Base-by-base conservation (phyloP, 2,113 vertebrate species). In the Trinectes maculatus region DNA sequence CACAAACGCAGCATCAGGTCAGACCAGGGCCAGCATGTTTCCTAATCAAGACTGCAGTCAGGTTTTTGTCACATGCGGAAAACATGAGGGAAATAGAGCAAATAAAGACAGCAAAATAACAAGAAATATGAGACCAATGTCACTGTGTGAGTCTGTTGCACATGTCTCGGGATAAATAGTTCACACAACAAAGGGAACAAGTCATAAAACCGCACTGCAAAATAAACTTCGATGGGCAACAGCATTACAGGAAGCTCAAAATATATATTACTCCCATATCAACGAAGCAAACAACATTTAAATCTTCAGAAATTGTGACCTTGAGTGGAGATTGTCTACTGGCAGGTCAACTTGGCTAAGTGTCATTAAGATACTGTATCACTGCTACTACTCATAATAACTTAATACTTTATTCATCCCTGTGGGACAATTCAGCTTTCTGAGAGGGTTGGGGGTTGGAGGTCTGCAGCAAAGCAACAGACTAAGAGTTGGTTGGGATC, bases 11-110 rank as follows among this genome's bases (percentile, higher is more conserved):
- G 2, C 1, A 12, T 26, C 19, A 22, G 56, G 12, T 49, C 18
- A 16, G 11, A 44, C 26, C 1, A 4, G 11, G n/a, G 22, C 12
- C 39, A 37, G 0, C 3, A 2, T 40, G 31, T 48, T 58, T 49
- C 47, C 21, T 55, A 31, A 49, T 31, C 34, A 70, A 25, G 52
- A 39, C 25, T 7, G 21, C 5, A 18, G 19, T 51, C 47, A 44
- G 15, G 22, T 39, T 64, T 55, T 3, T 1, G 31, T 58, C 55
- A 53, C 7, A 46, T 61, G 60, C n/a, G 63, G 52, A 49, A 55
- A 61, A 67, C 7, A n/a, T 42, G 31, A 40, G 29, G 60, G 4
- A 57, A 12, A 46, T 8, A 26, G 48, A 29, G 15, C 42, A 55
- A 21, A 13, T 39, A 1, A 6, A 0, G 7, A 48, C 15, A 42